Percentiles rank a stretch among this genome's conserved stretches.
Conservation (phyloP, 2,113 vertebrate species). For the Tetrao urogallus region DNA sequence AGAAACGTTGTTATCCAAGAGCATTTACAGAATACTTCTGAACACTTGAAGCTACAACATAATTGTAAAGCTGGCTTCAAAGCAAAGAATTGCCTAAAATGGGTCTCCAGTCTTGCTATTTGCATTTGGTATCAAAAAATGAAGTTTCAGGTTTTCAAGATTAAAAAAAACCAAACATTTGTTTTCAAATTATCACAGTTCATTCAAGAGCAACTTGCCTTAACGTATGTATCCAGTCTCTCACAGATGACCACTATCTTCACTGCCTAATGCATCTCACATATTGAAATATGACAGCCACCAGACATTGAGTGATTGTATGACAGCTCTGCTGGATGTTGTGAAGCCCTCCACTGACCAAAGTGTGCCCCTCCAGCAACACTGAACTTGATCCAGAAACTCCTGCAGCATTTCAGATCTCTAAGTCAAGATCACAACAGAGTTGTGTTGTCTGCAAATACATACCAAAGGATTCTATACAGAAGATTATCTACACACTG, state of each 20-base stretch:
- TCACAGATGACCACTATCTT: background rate
- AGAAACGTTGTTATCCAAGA: background rate
- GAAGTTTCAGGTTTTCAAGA: background rate
- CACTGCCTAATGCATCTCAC: background rate
- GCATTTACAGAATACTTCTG: background rate
- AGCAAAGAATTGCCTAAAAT: background rate
- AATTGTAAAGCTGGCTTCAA: background rate
- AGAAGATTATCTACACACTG: background rate
- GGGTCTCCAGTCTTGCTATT: background rate
- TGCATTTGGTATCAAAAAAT: background rate
- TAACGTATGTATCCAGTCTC: background rate
- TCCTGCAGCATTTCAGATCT: background rate
- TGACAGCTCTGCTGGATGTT: background rate
- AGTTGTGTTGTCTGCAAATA: background rate
- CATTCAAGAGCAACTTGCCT: background rate
- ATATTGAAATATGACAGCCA: background rate
- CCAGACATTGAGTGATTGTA: fast-evolving
- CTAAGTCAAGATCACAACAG: background rate
- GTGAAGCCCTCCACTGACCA: background rate
- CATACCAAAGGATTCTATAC: background rate
- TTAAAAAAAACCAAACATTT: background rate
- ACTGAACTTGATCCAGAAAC: background rate
- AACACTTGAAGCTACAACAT: background rate
- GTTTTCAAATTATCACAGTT: background rate
- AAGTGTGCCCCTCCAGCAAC: background rate